Conservation (phyloP, 2,113 vertebrate species). For the Siniperca knerii region DNA sequence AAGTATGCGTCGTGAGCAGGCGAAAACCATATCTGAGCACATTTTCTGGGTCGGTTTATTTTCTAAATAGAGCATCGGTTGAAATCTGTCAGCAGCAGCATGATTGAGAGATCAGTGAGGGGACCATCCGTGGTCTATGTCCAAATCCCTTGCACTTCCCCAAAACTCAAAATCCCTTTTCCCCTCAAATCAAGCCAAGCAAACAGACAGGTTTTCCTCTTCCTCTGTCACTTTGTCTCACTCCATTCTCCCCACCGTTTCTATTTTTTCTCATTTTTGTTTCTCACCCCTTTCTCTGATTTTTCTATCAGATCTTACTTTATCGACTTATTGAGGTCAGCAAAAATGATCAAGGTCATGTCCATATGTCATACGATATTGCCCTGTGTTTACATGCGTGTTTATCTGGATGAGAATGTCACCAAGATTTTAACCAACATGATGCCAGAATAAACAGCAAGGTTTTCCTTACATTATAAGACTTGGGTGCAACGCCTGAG, state of each 20-base stretch:
- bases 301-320: neutral
- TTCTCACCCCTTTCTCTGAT: neutral
- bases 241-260: neutral
- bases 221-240: conserved; percentile 7
- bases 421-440: too few relatives aligned
- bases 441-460: too few relatives aligned
- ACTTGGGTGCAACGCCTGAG: too few relatives aligned
- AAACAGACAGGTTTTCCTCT: conserved; percentile 29
- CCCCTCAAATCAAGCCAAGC: conserved; percentile 23
- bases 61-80: conserved; percentile 35
- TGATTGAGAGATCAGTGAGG: conserved; percentile 46
- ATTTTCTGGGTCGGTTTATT: conserved; percentile 50
- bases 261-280: neutral
- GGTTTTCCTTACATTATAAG: too few relatives aligned
- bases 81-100: conserved; percentile 36
- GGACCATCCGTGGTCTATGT: neutral
- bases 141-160: conserved; percentile 39
- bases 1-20: conserved; percentile 13
- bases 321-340: too few relatives aligned
- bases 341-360: too few relatives aligned
- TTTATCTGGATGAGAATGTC: too few relatives aligned
- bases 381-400: too few relatives aligned
- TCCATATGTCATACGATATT: too few relatives aligned
- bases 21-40: conserved; percentile 27
- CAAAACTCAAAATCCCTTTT: conserved; percentile 42